Base-by-base conservation (phyloP, 2,797 vertebrate genomes). In the Thunnus albacares region DNA sequence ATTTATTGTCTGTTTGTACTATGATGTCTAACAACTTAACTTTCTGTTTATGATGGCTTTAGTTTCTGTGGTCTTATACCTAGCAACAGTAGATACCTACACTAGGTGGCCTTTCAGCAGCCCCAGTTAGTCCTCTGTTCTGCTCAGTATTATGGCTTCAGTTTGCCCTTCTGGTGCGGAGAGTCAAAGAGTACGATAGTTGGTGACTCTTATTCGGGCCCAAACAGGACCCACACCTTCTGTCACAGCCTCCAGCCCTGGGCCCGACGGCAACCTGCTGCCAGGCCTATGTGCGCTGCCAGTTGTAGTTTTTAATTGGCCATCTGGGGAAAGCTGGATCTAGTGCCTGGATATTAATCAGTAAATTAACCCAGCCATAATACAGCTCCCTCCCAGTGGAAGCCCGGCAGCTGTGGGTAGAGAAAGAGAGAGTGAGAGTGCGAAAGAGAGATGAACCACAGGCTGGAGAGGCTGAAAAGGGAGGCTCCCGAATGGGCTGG, bases 261-360 rank as follows among this genome's bases (percentile, higher is more conserved):
- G 96, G 96, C 97, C 97, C 94, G 91, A 94, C 95, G 96, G 96
- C 97, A 95, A 96, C 95, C 97, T 98, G 97, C 97, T 97, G 96
- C 96, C 96, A 92, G 97, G 96, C 96, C 97, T 95, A 94, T 82
- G 94, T 93, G 91, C 93, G 91, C 96, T 98, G 97, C 97, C 97
- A 98, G 97, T 99, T 98, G 98, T 98, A 97, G 97, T 97, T 99
- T 99, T 99, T 99, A 99, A 99, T 99, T 99, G 98, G 98, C 97
- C 98, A 97, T 99, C 97, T 98, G 97, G 98, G 98, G 98, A 98
- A 98, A 99, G 97, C 96, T 96, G 97, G 97, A 98, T 98, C 97
- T 97, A 97, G 97, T 97, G 97, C 97, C 97, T 98, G 96, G 98
- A 98, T 98, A 98, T 99, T 99, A 98, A 99, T 99, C 97, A 99